Percentiles rank a stretch among this genome's conserved stretches.
Evolutionary conservation across 2,797 vertebrate species (phyloP).

Genomic region (Monodelphis domestica): DNA sequence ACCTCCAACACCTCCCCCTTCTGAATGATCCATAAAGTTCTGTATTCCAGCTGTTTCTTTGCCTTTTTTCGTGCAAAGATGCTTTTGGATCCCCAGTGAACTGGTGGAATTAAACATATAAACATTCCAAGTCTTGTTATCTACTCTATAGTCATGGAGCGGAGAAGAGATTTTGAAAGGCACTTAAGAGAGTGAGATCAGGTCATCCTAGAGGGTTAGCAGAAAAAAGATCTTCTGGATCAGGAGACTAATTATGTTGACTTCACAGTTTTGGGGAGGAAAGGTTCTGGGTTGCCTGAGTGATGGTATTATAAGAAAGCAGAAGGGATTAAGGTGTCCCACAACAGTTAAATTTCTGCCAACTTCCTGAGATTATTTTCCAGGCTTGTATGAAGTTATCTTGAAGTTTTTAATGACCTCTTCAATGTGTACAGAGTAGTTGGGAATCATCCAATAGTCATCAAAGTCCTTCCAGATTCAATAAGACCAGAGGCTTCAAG

Average conservation of each 20-base stretch:
- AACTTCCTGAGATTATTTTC: neutral
- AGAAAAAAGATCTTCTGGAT: neutral
- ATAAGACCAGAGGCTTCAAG: neutral
- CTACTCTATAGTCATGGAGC: neutral
- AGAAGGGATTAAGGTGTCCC: neutral
- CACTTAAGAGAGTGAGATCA: neutral
- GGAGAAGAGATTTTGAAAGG: neutral
- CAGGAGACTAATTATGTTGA: neutral
- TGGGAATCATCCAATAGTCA: neutral
- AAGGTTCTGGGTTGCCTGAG: neutral
- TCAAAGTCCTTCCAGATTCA: neutral
- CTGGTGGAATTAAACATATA: neutral
- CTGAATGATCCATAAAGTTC: neutral
- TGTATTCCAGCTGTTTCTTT: neutral
- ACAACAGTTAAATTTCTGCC: neutral
- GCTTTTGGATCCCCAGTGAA: neutral
- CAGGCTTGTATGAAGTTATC: neutral
- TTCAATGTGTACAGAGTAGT: neutral
- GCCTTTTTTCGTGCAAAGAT: neutral
- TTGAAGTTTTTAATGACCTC: constrained; percentile 33
- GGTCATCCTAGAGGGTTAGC: neutral
- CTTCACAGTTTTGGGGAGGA: constrained; percentile 9
- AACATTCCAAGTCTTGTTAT: neutral
- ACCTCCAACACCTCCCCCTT: constrained; percentile 19
- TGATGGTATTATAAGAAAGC: neutral